phyloP scores from a whole-genome alignment of 2,113 vertebrate species.

The Gallinago undulata region DNA sequence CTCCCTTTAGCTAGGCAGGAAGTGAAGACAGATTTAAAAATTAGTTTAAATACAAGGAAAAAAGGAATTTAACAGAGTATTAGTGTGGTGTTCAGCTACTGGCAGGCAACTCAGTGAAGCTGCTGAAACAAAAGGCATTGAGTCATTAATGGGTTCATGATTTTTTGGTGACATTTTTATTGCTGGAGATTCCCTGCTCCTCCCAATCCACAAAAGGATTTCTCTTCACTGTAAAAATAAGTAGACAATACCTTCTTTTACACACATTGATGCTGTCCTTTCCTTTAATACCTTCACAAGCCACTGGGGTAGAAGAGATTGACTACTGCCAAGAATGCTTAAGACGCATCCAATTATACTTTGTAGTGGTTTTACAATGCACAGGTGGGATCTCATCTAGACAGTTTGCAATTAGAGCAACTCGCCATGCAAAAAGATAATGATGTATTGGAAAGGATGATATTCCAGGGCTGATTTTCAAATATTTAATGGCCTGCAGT shows the following conservation, averaged over 20 bases:
- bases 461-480: conserved; percentile 17
- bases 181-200: not conserved
- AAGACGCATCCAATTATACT: not conserved
- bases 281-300: not conserved
- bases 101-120: not conserved
- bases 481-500: conserved; percentile 14
- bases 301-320: not conserved
- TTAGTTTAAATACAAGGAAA: not conserved
- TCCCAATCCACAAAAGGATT: not conserved
- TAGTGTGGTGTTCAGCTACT: not conserved
- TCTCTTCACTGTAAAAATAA: not conserved
- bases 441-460: not conserved
- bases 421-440: conserved; percentile 8
- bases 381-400: not conserved
- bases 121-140: not conserved
- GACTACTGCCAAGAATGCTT: not conserved
- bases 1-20: not conserved
- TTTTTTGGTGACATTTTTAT: not conserved
- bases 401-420: conserved; percentile 29
- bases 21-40: not conserved
- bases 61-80: not conserved
- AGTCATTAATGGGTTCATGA: not conserved
- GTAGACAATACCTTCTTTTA: not conserved
- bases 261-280: not conserved
- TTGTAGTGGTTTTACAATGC: conserved; percentile 17